These are phyloP conservation scores for Knipowitschia caucasica DNA, from an alignment of 2,797 vertebrate species.

Conservation along the genomic window DNA sequence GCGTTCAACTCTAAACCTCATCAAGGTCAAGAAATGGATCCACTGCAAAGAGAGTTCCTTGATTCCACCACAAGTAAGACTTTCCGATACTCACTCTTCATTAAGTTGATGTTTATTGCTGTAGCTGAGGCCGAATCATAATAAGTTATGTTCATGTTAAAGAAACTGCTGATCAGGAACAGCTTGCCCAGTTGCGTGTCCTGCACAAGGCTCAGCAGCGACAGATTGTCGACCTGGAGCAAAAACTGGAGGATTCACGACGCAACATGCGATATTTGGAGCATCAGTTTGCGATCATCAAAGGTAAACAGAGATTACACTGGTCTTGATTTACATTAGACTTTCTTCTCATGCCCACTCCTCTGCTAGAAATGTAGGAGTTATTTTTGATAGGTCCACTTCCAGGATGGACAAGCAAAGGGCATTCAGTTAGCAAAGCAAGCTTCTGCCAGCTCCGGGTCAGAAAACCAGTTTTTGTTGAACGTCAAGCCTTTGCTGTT, in stretches of 20 bases:
- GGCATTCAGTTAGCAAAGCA: too few species aligned
- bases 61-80: constrained; percentile 80
- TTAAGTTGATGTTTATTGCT: neutral
- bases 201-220: constrained; percentile 89
- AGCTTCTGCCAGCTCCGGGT: too few species aligned
- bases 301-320: constrained; percentile 71
- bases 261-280: constrained; percentile 87
- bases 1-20: constrained; percentile 67
- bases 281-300: constrained; percentile 89
- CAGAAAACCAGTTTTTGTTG: too few species aligned
- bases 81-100: neutral
- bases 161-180: constrained; percentile 84
- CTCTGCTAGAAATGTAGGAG: too few species aligned
- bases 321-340: neutral
- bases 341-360: too few species aligned
- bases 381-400: too few species aligned
- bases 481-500: too few species aligned
- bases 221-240: constrained; percentile 85
- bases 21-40: constrained; percentile 77
- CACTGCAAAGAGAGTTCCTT: constrained; percentile 86
- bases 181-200: constrained; percentile 87
- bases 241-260: constrained; percentile 86
- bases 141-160: constrained; percentile 13
- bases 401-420: too few species aligned
- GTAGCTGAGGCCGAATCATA: neutral